A percentile compares a stretch with the other conserved stretches of the same genome.
Conservation (phyloP, 2,113 vertebrate genomes). For the Lanius ludovicianus region DNA sequence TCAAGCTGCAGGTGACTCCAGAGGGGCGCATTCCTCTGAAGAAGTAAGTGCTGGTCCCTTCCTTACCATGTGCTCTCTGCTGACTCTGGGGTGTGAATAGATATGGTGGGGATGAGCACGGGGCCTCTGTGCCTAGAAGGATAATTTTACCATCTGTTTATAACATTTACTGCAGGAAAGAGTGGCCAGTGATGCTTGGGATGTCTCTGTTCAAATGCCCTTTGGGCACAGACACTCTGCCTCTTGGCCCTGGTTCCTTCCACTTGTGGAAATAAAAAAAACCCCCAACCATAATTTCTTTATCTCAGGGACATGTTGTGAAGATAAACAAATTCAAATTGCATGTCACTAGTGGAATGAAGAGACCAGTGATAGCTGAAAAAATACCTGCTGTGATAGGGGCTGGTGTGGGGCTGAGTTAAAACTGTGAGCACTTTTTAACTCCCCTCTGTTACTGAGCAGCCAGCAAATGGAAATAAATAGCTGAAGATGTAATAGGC, state of each 20-base stretch:
- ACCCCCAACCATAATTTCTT: not conserved
- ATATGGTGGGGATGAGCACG: not conserved
- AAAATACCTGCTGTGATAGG: not conserved
- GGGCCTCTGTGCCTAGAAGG: not conserved
- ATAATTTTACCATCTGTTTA: not conserved
- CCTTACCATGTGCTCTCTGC: not conserved
- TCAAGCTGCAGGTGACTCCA: constrained; percentile 92
- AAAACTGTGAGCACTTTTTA: not conserved
- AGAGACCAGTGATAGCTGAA: not conserved
- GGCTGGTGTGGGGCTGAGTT: not conserved
- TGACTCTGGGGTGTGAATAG: not conserved
- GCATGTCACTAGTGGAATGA: accelerated
- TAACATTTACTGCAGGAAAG: not conserved
- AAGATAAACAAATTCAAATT: not conserved
- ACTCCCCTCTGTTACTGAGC: not conserved
- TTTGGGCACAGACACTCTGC: not conserved
- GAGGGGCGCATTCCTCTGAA: constrained; percentile 95
- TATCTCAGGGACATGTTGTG: not conserved
- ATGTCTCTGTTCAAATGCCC: not conserved
- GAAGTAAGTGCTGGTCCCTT: constrained; percentile 83
- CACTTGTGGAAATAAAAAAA: not conserved
- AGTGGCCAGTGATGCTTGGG: not conserved
- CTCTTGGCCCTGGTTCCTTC: not conserved
- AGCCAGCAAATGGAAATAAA: not conserved
- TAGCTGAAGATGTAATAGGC: not conserved